Evolutionary conservation across 2,888 invertebrate species (phyloP), one percentile per base, ranked within the genome.

Genomic region (Drosophila barbarae): DNA sequence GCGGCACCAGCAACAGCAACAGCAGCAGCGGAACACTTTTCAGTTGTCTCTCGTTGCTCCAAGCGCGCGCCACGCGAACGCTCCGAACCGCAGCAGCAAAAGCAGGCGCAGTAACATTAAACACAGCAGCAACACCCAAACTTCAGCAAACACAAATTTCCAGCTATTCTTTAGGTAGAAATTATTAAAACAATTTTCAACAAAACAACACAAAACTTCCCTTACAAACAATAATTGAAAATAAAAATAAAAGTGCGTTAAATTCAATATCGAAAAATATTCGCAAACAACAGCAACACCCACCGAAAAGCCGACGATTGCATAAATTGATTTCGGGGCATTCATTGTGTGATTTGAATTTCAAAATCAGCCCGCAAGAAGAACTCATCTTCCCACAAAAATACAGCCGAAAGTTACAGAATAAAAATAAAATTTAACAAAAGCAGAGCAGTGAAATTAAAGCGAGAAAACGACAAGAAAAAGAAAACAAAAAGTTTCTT

Each of bases 21-120:
- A 21, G 39, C 39, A 39, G 39, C 39, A 39, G 39, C 21, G 39
- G 39, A 39, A 39, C 39, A 39, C 39, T 77, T 83, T 85, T 85
- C 87, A 87, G 87, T 87, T 88, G 86, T 85, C 85, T 87, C 84
- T 86, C 84, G 87, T 79, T 86, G 86, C 84, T 87, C 80, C 28
- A 56, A 86, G 87, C 75, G 79, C 83, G 85, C 84, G 83, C 80
- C 77, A 84, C 86, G 82, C 80, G 87, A 83, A 72, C 72, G 77
- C 76, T 84, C 81, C 75, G 57, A 66, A 36, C 47, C 46, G 26
- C 49, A 66, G 34, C 38, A 51, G 32, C 60, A 54, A 26, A 26
- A 26, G 23, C 61, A 53, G 53, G 32, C 67, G 47, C 53, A 56
- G 56, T 58, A 76, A 60, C 49, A 73, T 13, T 41, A 73, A 39